Conservation (phyloP, 30 jellyfish, hydroid and myxozoan genomes). For the Euphysa ruthae region DNA sequence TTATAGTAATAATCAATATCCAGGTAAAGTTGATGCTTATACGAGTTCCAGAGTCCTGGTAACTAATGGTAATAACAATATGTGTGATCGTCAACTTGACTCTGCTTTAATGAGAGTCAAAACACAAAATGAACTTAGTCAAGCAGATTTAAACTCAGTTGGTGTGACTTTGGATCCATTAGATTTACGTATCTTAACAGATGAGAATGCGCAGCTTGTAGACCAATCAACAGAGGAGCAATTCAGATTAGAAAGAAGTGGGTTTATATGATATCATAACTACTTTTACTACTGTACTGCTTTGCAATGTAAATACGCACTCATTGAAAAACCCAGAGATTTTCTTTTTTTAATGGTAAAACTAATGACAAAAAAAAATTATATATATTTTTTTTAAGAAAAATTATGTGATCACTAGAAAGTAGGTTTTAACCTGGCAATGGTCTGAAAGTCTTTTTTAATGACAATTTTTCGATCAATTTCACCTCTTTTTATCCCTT, state of each 20-base stretch:
- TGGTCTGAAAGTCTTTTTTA: too few species aligned
- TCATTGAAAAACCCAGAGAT: too few species aligned
- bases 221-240: slow-evolving; percentile 85
- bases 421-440: too few species aligned
- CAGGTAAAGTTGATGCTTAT: slow-evolving; percentile 5
- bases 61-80: neutral
- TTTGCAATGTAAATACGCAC: too few species aligned
- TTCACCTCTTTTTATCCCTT: too few species aligned
- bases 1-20: slow-evolving; percentile 16
- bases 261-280: slow-evolving; percentile 42
- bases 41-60: neutral
- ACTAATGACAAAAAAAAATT: too few species aligned
- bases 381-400: too few species aligned
- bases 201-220: slow-evolving; percentile 73
- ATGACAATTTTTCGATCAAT: too few species aligned
- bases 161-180: slow-evolving; percentile 84
- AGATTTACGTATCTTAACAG: slow-evolving; percentile 60
- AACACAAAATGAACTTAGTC: slow-evolving; percentile 57
- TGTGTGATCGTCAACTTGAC: slow-evolving; percentile 26
- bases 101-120: slow-evolving; percentile 16
- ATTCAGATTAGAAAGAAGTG: slow-evolving; percentile 73
- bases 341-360: too few species aligned
- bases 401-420: too few species aligned
- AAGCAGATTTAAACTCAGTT: slow-evolving; percentile 76
- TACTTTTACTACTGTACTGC: too few species aligned